Percentiles rank a stretch among this genome's conserved stretches.
These are phyloP conservation scores for Hoplias malabaricus DNA, from an alignment of 2,113 vertebrate genomes.

Conservation along the genomic window DNA sequence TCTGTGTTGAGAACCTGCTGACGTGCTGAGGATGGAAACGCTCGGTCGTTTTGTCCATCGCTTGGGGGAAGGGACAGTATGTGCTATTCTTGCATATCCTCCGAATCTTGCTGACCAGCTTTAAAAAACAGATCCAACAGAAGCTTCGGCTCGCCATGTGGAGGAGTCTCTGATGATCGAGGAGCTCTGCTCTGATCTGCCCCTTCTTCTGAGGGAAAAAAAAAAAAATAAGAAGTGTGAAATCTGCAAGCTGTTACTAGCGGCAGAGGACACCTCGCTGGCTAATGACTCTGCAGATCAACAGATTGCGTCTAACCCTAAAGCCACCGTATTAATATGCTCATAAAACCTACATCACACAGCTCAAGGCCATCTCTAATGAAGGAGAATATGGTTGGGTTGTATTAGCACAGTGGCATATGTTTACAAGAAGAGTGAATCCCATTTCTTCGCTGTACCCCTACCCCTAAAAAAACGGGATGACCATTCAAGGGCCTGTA, in stretches of 20 bases:
- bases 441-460: too few relatives aligned
- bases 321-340: slow-evolving; percentile 35
- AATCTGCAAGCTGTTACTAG: slow-evolving; percentile 48
- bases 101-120: neutral
- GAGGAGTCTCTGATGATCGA: slow-evolving; percentile 15
- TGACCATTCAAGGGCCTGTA: too few relatives aligned
- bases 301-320: slow-evolving; percentile 28
- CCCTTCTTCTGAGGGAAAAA: slow-evolving; percentile 9
- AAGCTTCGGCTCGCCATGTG: neutral
- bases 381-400: neutral
- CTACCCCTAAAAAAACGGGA: too few relatives aligned
- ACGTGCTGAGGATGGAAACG: slow-evolving; percentile 1
- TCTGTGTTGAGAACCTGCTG: neutral
- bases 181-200: slow-evolving; percentile 25
- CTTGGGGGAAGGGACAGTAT: neutral
- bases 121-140: slow-evolving; percentile 21
- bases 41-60: neutral
- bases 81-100: slow-evolving; percentile 6
- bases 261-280: slow-evolving; percentile 25
- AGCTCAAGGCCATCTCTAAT: slow-evolving; percentile 1
- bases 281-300: slow-evolving; percentile 26
- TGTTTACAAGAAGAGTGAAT: too few relatives aligned
- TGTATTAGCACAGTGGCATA: neutral
- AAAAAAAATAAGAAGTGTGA: slow-evolving; percentile 23
- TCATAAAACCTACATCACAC: slow-evolving; percentile 20